Conservation (phyloP, 1,140 invertebrate genomes). For the Reticulitermes speratus region DNA sequence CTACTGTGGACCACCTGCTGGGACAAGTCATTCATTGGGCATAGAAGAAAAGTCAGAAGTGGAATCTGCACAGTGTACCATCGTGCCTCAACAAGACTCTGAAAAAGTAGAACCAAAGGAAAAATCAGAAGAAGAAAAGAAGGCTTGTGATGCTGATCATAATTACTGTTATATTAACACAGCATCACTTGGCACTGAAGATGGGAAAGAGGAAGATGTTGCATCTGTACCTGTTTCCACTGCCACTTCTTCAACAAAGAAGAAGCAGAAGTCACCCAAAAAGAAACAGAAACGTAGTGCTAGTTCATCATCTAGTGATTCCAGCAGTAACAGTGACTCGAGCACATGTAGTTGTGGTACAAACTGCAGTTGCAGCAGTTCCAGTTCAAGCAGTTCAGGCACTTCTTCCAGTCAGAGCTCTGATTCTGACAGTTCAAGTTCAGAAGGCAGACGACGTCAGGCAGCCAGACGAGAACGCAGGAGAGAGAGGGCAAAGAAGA, state of each 20-base stretch:
- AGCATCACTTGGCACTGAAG: constrained; percentile 31
- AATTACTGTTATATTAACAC: constrained; percentile 57
- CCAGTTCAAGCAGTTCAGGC: constrained; percentile 55
- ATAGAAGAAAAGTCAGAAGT: background rate
- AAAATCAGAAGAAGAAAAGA: constrained; percentile 36
- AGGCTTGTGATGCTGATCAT: constrained; percentile 52
- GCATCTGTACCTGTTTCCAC: background rate
- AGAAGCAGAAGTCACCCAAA: constrained; percentile 48
- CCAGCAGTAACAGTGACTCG: constrained; percentile 71
- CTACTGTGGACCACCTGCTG: constrained; percentile 46
- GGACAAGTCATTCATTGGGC: constrained; percentile 2
- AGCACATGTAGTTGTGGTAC: constrained; percentile 74
- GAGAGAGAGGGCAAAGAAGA: constrained; percentile 38
- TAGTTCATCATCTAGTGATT: constrained; percentile 63
- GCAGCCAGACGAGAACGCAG: constrained; percentile 47
- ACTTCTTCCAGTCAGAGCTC: constrained; percentile 66
- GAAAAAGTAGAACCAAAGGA: constrained; percentile 42
- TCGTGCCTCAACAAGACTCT: background rate
- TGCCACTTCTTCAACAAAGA: constrained; percentile 38
- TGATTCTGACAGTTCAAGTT: constrained; percentile 63
- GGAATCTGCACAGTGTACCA: background rate
- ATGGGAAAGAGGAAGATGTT: constrained; percentile 26
- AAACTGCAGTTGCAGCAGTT: constrained; percentile 75
- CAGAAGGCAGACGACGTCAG: constrained; percentile 48
- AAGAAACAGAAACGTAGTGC: constrained; percentile 46